These are phyloP conservation scores for Calameuta idolon DNA, from an alignment of 2,888 invertebrate genomes.

Conservation along the genomic window DNA sequence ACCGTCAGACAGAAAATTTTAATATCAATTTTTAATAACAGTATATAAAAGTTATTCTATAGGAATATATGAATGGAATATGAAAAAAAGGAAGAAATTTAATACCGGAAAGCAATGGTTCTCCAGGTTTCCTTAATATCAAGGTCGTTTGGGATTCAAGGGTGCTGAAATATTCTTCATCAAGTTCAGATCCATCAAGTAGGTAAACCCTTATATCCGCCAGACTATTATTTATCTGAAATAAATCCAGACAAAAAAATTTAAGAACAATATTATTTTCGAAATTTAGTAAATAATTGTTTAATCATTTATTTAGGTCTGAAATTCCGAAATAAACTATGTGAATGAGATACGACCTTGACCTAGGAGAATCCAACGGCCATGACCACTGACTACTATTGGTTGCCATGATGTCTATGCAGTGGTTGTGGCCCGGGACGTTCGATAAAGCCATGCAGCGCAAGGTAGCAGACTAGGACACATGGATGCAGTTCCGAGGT, in stretches of 20 bases:
- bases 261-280: not conserved
- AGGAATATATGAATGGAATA: not conserved
- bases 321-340: not conserved
- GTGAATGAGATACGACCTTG: slow-evolving; percentile 27
- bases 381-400: slow-evolving; percentile 34
- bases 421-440: slow-evolving; percentile 18
- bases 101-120: slow-evolving; percentile 63
- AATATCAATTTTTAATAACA: not conserved
- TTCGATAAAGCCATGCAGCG: slow-evolving; percentile 22
- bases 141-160: slow-evolving; percentile 82
- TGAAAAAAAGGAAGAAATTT: slow-evolving; percentile 1
- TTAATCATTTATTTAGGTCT: slow-evolving; percentile 12
- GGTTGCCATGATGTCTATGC: not conserved
- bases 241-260: not conserved
- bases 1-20: not conserved
- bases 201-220: slow-evolving; percentile 55
- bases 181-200: slow-evolving; percentile 65
- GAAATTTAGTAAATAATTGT: not conserved
- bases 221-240: slow-evolving; percentile 34
- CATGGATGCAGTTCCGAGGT: not conserved
- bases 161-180: slow-evolving; percentile 82
- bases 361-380: slow-evolving; percentile 34
- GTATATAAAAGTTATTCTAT: not conserved
- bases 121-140: slow-evolving; percentile 68
- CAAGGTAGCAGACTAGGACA: slow-evolving; percentile 5